Conservation (phyloP, 2,888 invertebrate genomes). For the Oegoconia quadripuncta region DNA sequence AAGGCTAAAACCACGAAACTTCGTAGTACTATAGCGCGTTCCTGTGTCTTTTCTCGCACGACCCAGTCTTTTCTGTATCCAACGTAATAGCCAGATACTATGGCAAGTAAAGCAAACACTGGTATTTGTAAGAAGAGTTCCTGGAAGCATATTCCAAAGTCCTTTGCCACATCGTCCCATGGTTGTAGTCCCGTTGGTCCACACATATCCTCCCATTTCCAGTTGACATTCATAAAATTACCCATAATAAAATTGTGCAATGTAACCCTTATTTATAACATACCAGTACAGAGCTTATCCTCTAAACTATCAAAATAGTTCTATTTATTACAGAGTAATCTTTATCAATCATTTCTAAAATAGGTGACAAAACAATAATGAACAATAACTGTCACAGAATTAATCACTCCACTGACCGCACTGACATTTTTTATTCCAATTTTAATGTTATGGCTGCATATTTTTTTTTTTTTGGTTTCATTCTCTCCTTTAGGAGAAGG, state of each 20-base stretch:
- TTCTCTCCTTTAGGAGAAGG: too few relatives aligned
- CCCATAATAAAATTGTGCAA: conserved; percentile 26
- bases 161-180: conserved; percentile 84
- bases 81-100: conserved; percentile 89
- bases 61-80: conserved; percentile 83
- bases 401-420: too few relatives aligned
- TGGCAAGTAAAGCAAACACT: conserved; percentile 84
- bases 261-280: background rate
- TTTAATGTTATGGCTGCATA: too few relatives aligned
- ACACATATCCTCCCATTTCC: conserved; percentile 89
- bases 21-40: conserved; percentile 82
- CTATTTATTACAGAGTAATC: too few relatives aligned
- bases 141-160: conserved; percentile 92
- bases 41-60: conserved; percentile 80
- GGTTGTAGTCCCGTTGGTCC: conserved; percentile 85
- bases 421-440: too few relatives aligned
- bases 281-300: conserved; percentile 7
- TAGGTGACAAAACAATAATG: too few relatives aligned
- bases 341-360: too few relatives aligned
- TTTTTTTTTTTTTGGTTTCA: background rate
- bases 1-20: conserved; percentile 81
- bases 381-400: too few relatives aligned
- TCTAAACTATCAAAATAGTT: too few relatives aligned
- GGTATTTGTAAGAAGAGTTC: conserved; percentile 89
- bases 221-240: conserved; percentile 49